These are phyloP conservation scores for Cantharis nigra DNA, from an alignment of 2,888 invertebrate species.

Conservation along the genomic window DNA sequence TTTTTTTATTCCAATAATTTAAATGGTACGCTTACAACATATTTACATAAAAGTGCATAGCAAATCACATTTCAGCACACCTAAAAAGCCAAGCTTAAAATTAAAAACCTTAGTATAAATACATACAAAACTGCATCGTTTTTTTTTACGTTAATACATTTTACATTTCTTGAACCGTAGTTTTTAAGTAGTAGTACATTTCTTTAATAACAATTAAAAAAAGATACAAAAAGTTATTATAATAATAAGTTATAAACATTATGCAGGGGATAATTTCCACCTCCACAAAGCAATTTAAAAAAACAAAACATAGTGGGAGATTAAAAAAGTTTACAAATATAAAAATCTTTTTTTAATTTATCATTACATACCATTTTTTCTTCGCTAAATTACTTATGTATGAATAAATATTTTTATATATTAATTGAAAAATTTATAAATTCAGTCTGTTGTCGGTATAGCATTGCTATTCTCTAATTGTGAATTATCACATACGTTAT, in stretches of 20 bases:
- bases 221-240: slow-evolving; percentile 4
- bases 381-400: slow-evolving; percentile 17
- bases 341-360: slow-evolving; percentile 40
- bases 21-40: slow-evolving; percentile 41
- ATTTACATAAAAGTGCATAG: slow-evolving; percentile 52
- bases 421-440: slow-evolving; percentile 6
- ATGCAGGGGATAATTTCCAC: slow-evolving; percentile 23
- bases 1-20: slow-evolving; percentile 36
- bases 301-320: slow-evolving; percentile 24
- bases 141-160: slow-evolving; percentile 20
- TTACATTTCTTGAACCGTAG: slow-evolving; percentile 14
- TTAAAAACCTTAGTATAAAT: slow-evolving; percentile 47
- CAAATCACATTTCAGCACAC: slow-evolving; percentile 53
- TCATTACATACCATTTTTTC: slow-evolving; percentile 18
- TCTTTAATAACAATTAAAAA: background rate
- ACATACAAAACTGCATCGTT: slow-evolving; percentile 40
- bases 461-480: slow-evolving; percentile 42
- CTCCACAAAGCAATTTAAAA: background rate
- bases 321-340: slow-evolving; percentile 45
- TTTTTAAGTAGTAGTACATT: background rate
- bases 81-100: slow-evolving; percentile 47
- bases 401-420: slow-evolving; percentile 21
- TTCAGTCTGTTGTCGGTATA: slow-evolving; percentile 48
- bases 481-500: slow-evolving; percentile 45
- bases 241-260: slow-evolving; percentile 1